Evolutionary conservation across 2,113 vertebrate genomes (phyloP).

Genomic region (Nyctereutes procyonoides): DNA sequence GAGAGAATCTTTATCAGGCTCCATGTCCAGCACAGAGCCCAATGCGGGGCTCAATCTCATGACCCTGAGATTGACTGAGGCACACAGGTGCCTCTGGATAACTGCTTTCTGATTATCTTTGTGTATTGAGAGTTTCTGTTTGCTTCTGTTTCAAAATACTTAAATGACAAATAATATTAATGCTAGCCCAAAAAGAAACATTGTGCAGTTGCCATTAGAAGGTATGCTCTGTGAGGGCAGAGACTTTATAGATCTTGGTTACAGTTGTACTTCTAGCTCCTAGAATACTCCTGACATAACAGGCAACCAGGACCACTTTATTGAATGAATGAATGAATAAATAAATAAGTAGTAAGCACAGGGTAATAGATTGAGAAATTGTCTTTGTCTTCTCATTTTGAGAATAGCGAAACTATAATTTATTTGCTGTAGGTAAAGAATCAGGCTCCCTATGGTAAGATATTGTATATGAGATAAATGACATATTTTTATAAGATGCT

Average conservation of each 20-base stretch:
- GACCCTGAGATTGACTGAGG: background rate
- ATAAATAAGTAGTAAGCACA: background rate
- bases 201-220: background rate
- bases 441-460: background rate
- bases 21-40: background rate
- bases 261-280: background rate
- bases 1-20: background rate
- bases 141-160: background rate
- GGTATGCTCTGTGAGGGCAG: background rate
- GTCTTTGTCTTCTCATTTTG: background rate
- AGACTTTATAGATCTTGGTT: background rate
- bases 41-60: background rate
- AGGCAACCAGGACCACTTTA: background rate
- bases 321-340: background rate
- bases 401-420: background rate
- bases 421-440: background rate
- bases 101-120: background rate
- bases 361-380: background rate
- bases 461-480: background rate
- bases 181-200: background rate
- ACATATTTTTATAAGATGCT: background rate
- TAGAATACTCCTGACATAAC: background rate
- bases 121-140: background rate
- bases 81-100: background rate
- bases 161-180: background rate